These are phyloP conservation scores for Mythimna impura DNA, from an alignment of 2,888 invertebrate species.

Conservation along the genomic window DNA sequence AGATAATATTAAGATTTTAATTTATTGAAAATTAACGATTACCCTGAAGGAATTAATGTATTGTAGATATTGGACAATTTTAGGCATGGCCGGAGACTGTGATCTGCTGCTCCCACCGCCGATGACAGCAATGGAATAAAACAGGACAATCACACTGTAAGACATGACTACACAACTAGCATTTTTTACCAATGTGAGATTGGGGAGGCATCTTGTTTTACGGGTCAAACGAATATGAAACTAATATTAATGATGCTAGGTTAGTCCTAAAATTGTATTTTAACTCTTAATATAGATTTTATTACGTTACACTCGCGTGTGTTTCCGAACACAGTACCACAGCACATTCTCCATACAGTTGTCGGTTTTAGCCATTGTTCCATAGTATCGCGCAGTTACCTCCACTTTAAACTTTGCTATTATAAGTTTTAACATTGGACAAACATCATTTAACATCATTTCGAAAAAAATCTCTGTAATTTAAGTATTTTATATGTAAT, in stretches of 20 bases:
- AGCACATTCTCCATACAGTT: slow-evolving; percentile 18
- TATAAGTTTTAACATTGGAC: slow-evolving; percentile 45
- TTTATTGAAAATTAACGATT: slow-evolving; percentile 24
- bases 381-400: slow-evolving; percentile 23
- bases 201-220: slow-evolving; percentile 42
- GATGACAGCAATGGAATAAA: slow-evolving; percentile 53
- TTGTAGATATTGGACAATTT: slow-evolving; percentile 66
- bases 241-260: slow-evolving; percentile 59
- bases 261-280: slow-evolving; percentile 59
- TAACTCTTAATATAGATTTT: slow-evolving; percentile 33
- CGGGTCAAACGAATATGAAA: slow-evolving; percentile 52
- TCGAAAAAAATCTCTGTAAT: slow-evolving; percentile 64
- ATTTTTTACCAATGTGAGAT: slow-evolving; percentile 54
- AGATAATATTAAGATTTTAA: slow-evolving; percentile 10
- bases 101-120: slow-evolving; percentile 57
- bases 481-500: slow-evolving; percentile 79
- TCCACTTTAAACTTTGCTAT: slow-evolving; percentile 46
- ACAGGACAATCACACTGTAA: slow-evolving; percentile 54
- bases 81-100: slow-evolving; percentile 68
- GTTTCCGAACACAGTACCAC: slow-evolving; percentile 16
- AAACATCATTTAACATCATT: slow-evolving; percentile 35
- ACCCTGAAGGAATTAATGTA: slow-evolving; percentile 58
- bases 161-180: slow-evolving; percentile 42
- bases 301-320: slow-evolving; percentile 39
- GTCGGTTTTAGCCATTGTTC: slow-evolving; percentile 21